Conservation (phyloP, 2,113 vertebrate species). For the Barnardius zonarius region DNA sequence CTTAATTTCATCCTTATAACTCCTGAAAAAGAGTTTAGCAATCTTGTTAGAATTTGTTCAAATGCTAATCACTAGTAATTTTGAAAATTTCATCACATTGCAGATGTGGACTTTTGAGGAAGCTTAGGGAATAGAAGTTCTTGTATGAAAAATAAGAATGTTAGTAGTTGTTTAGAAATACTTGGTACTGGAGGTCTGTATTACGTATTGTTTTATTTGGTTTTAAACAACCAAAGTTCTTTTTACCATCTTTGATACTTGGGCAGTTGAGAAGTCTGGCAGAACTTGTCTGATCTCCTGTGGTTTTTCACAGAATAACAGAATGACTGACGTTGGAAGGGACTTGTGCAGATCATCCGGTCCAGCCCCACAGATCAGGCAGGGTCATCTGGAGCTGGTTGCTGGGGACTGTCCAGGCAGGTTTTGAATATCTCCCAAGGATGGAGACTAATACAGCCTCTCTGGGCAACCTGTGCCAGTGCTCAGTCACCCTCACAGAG, state of each 20-base stretch:
- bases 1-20: background rate
- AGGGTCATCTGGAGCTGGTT: background rate
- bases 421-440: background rate
- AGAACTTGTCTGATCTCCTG: background rate
- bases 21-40: background rate
- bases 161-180: background rate
- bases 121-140: background rate
- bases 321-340: background rate
- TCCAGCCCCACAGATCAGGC: background rate
- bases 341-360: background rate
- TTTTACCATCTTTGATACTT: background rate
- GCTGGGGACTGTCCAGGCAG: background rate
- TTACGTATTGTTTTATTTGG: background rate
- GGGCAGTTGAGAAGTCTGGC: background rate
- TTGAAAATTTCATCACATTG: background rate
- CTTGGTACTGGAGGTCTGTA: background rate
- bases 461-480: background rate
- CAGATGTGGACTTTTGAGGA: background rate
- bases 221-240: background rate
- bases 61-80: background rate
- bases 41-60: background rate
- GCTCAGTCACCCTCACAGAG: background rate
- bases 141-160: background rate
- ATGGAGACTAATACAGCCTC: background rate
- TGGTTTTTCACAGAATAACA: background rate